Conservation (phyloP, 1,140 invertebrate species). For the Cherax destructor region DNA sequence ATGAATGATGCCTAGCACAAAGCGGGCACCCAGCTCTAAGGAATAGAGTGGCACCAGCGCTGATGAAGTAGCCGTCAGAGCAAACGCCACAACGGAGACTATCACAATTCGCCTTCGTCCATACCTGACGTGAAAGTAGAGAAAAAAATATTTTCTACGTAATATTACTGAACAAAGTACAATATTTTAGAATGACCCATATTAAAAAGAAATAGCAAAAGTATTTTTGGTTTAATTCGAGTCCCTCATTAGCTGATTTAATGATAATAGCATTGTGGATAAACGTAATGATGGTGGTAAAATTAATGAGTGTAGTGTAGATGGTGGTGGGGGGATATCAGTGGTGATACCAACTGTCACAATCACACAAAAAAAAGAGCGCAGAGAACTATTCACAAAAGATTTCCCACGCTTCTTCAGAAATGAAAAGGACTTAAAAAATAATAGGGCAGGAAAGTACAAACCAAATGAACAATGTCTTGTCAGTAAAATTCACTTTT, state of each 20-base stretch:
- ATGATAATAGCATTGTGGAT: no score
- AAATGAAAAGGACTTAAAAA: no score
- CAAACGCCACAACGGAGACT: conserved; percentile 20
- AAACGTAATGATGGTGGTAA: no score
- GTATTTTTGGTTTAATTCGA: neutral
- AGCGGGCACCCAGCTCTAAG: conserved; percentile 43
- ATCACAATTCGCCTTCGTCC: conserved; percentile 51
- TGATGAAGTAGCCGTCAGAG: conserved; percentile 25
- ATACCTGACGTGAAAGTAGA: conserved; percentile 20
- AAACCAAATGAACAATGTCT: no score
- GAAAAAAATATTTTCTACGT: neutral
- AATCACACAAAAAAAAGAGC: no score
- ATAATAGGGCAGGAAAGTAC: no score
- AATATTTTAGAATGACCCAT: neutral
- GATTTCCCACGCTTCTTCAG: no score
- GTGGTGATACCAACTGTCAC: no score
- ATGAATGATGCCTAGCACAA: conserved; percentile 58
- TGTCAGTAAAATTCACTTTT: no score
- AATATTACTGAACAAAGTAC: neutral
- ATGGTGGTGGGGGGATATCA: no score
- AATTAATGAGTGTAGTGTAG: no score
- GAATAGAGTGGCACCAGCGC: conserved; percentile 56
- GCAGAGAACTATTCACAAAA: no score
- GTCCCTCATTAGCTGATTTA: neutral
- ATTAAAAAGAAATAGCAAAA: neutral